Conservation (phyloP, 2,797 vertebrate genomes). For the Scleropages formosus region DNA sequence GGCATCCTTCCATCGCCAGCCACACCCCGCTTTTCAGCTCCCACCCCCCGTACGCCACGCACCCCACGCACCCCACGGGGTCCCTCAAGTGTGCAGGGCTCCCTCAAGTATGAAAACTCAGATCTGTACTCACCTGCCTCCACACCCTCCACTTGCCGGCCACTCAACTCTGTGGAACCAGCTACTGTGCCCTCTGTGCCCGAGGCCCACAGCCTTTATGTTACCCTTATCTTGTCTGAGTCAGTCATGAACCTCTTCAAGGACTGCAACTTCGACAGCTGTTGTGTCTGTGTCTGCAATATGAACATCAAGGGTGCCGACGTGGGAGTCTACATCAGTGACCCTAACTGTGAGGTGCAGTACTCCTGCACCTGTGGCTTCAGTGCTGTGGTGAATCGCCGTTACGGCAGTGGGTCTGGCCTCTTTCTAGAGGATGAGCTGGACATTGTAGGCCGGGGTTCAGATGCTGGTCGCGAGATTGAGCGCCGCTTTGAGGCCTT, state of each 20-base stretch:
- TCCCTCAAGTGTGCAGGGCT: constrained; percentile 92
- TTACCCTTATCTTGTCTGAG: constrained; percentile 96
- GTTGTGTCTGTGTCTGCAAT: constrained; percentile 97
- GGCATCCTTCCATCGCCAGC: constrained; percentile 95
- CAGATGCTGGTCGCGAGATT: constrained; percentile 86
- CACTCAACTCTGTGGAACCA: constrained; percentile 94
- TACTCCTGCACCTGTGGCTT: constrained; percentile 92
- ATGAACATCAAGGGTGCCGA: constrained; percentile 98
- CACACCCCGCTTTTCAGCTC: constrained; percentile 89
- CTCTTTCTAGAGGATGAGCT: constrained; percentile 97
- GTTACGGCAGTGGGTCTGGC: constrained; percentile 91
- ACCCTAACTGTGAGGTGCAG: constrained; percentile 86
- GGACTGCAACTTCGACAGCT: constrained; percentile 99
- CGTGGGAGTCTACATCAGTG: constrained; percentile 93
- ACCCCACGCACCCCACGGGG: constrained; percentile 94
- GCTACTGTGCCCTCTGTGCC: constrained; percentile 92
- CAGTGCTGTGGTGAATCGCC: constrained; percentile 95
- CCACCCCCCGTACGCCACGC: constrained; percentile 89
- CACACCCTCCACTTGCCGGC: constrained; percentile 92
- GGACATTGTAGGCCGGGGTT: constrained; percentile 91
- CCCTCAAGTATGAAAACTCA: constrained; percentile 93
- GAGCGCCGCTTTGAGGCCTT: constrained; percentile 92
- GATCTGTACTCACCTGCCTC: constrained; percentile 96
- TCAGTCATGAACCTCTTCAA: constrained; percentile 98
- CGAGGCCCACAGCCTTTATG: constrained; percentile 97